These are phyloP conservation scores for Theropithecus gelada DNA, from an alignment of 2,113 vertebrate species.

Conservation along the genomic window DNA sequence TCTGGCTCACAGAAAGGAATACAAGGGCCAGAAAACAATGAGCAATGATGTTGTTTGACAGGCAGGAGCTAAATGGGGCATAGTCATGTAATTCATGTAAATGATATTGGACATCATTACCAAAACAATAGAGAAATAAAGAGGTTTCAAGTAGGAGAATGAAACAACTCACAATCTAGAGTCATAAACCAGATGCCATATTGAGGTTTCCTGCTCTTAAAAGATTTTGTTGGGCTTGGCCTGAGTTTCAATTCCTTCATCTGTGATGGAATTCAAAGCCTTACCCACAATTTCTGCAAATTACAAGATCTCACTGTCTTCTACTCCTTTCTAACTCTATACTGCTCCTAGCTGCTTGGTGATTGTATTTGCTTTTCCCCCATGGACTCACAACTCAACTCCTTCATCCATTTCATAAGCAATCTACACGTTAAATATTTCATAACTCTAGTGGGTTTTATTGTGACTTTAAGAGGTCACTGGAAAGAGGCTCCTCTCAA, in stretches of 20 bases:
- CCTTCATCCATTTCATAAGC: background rate
- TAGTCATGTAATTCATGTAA: background rate
- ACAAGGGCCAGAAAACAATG: background rate
- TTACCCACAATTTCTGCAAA: background rate
- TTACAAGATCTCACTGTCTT: background rate
- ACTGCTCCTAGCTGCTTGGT: background rate
- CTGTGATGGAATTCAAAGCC: background rate
- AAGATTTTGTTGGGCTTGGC: slow-evolving; percentile 18
- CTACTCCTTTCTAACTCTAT: background rate
- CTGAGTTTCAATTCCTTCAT: background rate
- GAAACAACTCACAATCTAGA: background rate
- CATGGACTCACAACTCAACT: background rate
- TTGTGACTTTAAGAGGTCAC: background rate
- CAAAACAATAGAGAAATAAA: background rate
- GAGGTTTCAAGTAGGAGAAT: background rate
- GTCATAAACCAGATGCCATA: background rate
- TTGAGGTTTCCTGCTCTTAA: background rate
- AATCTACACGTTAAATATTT: background rate
- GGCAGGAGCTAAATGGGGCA: background rate
- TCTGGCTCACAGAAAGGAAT: background rate
- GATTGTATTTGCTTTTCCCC: background rate
- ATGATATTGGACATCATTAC: background rate
- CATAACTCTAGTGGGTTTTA: background rate
- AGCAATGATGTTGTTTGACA: background rate
- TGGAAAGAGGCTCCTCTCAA: background rate